Conservation (phyloP, 2,797 vertebrate genomes). For the Odontamblyopus rebecca region DNA sequence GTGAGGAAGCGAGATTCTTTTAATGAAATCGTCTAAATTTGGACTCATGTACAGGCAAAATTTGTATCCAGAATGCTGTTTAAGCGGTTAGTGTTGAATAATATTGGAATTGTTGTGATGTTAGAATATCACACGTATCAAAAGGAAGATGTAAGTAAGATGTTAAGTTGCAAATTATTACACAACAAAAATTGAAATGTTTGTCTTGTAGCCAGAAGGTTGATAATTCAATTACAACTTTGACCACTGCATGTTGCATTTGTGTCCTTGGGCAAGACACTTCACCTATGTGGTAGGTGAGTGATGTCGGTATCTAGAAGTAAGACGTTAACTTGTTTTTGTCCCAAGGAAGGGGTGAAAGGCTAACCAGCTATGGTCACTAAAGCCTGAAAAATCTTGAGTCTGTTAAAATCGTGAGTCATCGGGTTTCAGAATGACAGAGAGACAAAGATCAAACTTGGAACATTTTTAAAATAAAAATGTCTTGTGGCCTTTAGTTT, state of each 20-base stretch:
- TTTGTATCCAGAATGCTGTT: not conserved
- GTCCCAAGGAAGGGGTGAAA: too few species aligned
- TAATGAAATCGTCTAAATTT: conserved; percentile 7
- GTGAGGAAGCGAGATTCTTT: not conserved
- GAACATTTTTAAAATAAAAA: too few species aligned
- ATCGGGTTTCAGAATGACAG: too few species aligned
- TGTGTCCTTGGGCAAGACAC: not conserved
- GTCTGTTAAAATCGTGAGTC: too few species aligned
- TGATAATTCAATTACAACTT: not conserved
- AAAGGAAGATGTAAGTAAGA: not conserved
- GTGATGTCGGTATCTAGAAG: too few species aligned
- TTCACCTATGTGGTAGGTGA: not conserved
- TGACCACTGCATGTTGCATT: not conserved
- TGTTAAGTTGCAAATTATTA: too few species aligned
- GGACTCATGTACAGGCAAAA: not conserved
- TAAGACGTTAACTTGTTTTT: too few species aligned
- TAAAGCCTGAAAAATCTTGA: too few species aligned
- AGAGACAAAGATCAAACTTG: too few species aligned
- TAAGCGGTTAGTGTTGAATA: not conserved
- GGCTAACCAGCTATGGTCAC: too few species aligned
- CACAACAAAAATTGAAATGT: too few species aligned
- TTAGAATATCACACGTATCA: not conserved
- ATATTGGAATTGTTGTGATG: not conserved
- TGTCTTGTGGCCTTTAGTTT: too few species aligned
- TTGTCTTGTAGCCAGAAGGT: not conserved